Evolutionary conservation across 2,888 invertebrate genomes (phyloP), one percentile per base, ranked within the genome.

Genomic region (Siphlonurus alternatus): DNA sequence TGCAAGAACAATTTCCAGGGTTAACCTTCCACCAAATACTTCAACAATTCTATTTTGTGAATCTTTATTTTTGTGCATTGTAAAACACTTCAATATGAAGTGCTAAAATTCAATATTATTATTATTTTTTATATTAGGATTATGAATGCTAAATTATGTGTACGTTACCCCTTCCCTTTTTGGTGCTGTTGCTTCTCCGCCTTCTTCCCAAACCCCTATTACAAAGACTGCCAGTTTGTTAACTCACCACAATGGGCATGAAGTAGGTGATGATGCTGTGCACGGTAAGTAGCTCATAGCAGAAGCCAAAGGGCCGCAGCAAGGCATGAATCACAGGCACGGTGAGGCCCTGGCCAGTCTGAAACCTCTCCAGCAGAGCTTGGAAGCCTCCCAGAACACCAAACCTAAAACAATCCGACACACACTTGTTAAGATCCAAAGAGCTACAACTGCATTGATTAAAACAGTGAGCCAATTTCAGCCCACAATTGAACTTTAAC

Each of bases 221-320:
- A 38, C 5, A 38, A 38, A 38, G 38, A 38, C 5, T 10, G 15
- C 5, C 5, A 38, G 15, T 10, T 5, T 38, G 38, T 5, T 22
- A 56, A 56, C 7, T 56, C 77, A 89, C 89, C 77, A 93, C 81
- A 73, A 96, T 87, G 65, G 95, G 93, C 81, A 93, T 84, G 71
- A 97, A 85, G 78, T 92, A 96, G 75, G 91, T 92, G 73, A 89
- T 87, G 73, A 97, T 89, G 61, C 94, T 93, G 71, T 88, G 85
- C 66, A 89, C 85, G 56, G 95, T 95, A 68, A 97, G 80, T 68
- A 93, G 83, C 75, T 96, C 96, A 73, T 90, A 89, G 75, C 94
- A 94, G 66, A 89, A 83, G 53, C 95, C 96, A 74, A 97, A 91
- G 10, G 97, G 96, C 71, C 91, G 84, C 68, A 96, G 79, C 67